phyloP scores from a whole-genome alignment of 2,888 invertebrate species.

The Pollenia labialis region DNA sequence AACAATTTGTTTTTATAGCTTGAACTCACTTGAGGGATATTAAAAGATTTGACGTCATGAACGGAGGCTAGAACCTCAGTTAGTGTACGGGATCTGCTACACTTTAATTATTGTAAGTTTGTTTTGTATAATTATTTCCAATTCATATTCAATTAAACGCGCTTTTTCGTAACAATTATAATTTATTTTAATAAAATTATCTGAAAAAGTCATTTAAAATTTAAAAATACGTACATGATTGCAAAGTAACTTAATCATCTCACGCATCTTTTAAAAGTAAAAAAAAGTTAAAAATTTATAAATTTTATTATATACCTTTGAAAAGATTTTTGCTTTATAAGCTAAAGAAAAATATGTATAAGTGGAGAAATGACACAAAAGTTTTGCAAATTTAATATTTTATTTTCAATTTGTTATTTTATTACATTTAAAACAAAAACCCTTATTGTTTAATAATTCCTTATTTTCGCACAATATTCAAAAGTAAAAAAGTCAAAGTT shows the following conservation, averaged over 20 bases:
- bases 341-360: conserved; percentile 17
- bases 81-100: too few relatives aligned
- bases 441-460: conserved; percentile 26
- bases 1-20: too few relatives aligned
- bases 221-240: neutral
- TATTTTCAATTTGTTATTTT: neutral
- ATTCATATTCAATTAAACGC: too few relatives aligned
- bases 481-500: conserved; percentile 15
- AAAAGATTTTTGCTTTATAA: neutral
- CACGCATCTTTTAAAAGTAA: neutral
- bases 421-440: neutral
- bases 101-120: too few relatives aligned
- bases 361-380: conserved; percentile 44
- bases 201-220: too few relatives aligned
- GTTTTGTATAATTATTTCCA: too few relatives aligned
- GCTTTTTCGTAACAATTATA: too few relatives aligned
- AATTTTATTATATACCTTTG: neutral
- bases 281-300: neutral
- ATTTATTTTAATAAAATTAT: too few relatives aligned
- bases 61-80: too few relatives aligned
- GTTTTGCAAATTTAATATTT: neutral
- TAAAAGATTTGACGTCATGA: too few relatives aligned
- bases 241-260: conserved; percentile 33
- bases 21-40: too few relatives aligned
- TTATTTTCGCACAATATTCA: conserved; percentile 14